Conservation (phyloP, 2,113 vertebrate species). For the Marmota monax region DNA sequence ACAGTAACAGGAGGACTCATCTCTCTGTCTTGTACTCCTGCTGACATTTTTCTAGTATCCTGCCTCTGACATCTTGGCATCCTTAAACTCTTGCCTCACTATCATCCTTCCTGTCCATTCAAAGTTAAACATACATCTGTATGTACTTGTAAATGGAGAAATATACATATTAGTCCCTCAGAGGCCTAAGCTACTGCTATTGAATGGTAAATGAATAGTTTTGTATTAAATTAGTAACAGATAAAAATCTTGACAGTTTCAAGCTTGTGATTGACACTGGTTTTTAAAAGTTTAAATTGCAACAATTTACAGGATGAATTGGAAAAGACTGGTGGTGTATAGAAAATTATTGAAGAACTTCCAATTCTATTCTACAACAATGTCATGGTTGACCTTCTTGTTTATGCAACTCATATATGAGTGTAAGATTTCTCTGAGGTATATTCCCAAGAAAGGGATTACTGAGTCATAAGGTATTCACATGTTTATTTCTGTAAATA, state of each 20-base stretch:
- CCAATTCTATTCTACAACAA: not conserved
- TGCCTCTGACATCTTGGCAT: too few species aligned
- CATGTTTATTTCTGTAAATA: not conserved
- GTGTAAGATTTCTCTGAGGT: not conserved
- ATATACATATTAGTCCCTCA: not conserved
- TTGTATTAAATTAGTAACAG: not conserved
- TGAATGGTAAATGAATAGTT: not conserved
- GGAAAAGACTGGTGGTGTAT: not conserved
- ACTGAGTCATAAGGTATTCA: not conserved
- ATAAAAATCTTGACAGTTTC: not conserved
- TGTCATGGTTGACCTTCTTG: not conserved
- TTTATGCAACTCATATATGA: not conserved
- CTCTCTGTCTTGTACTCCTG: too few species aligned
- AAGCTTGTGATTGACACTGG: not conserved
- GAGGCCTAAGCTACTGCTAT: not conserved
- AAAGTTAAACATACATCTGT: not conserved
- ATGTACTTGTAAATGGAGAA: not conserved
- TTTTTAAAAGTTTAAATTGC: slow-evolving; percentile 29
- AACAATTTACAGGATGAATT: not conserved
- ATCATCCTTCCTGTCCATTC: too few species aligned
- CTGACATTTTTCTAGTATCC: too few species aligned
- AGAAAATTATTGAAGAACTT: slow-evolving; percentile 10
- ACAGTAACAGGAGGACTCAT: too few species aligned
- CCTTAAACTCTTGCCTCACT: too few species aligned
- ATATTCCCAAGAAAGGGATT: not conserved